phyloP scores from a whole-genome alignment of 2,888 invertebrate species.

The Gymnocheta viridis region DNA sequence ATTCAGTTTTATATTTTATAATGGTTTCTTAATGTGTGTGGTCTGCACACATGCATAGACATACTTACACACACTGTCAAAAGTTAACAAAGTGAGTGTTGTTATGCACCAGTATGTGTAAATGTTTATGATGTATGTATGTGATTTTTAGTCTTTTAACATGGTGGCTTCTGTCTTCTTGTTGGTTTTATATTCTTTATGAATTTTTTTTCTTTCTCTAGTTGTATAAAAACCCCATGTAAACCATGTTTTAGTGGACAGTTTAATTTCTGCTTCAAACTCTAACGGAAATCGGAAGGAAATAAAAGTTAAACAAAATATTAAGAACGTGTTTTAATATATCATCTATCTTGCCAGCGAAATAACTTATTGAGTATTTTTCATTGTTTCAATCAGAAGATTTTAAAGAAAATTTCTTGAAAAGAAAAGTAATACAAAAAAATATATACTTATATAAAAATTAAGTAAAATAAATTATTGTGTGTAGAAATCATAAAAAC shows the following conservation, averaged over 20 bases:
- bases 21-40: slow-evolving; percentile 33
- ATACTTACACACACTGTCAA: slow-evolving; percentile 19
- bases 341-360: neutral
- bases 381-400: neutral
- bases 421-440: neutral
- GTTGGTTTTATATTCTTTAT: slow-evolving; percentile 17
- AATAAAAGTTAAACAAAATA: slow-evolving; percentile 36
- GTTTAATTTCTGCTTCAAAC: slow-evolving; percentile 62
- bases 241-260: slow-evolving; percentile 73
- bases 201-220: slow-evolving; percentile 1
- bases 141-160: slow-evolving; percentile 67
- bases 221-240: slow-evolving; percentile 78
- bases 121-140: slow-evolving; percentile 51
- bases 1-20: slow-evolving; percentile 35
- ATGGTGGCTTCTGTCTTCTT: slow-evolving; percentile 44
- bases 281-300: slow-evolving; percentile 63
- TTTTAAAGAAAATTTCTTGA: neutral
- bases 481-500: neutral
- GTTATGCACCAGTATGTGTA: slow-evolving; percentile 11
- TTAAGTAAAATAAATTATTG: neutral
- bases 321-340: slow-evolving; percentile 27
- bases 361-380: slow-evolving; percentile 25
- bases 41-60: neutral
- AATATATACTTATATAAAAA: neutral
- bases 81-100: slow-evolving; percentile 2